These are phyloP conservation scores for Xiphophorus hellerii DNA, from an alignment of 2,113 vertebrate genomes.

Conservation along the genomic window DNA sequence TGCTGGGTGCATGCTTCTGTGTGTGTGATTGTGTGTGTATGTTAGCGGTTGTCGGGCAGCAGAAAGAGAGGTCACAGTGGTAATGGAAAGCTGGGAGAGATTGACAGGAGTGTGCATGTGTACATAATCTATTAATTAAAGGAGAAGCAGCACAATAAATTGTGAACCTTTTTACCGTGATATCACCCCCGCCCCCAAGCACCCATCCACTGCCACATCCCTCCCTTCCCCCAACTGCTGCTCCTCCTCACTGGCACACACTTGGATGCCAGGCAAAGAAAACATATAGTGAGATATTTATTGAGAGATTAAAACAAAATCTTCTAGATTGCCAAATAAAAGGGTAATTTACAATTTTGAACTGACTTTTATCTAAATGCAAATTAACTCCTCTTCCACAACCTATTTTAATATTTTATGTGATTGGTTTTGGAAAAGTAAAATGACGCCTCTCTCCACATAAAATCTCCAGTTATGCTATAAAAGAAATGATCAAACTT, in stretches of 20 bases:
- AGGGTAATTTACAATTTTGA: conserved; percentile 79
- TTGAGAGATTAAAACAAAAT: conserved; percentile 76
- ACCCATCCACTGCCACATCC: too few species aligned
- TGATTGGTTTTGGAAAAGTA: conserved; percentile 53
- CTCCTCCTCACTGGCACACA: conserved; percentile 22
- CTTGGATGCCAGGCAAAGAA: conserved; percentile 36
- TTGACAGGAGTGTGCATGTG: conserved; percentile 88
- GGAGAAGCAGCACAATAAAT: conserved; percentile 77
- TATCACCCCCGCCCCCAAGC: conserved; percentile 53
- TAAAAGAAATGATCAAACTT: conserved; percentile 59
- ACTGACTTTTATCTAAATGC: conserved; percentile 80
- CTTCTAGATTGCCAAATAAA: conserved; percentile 70
- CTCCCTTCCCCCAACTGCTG: not conserved
- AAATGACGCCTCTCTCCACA: conserved; percentile 25
- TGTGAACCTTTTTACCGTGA: conserved; percentile 79
- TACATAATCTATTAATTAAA: conserved; percentile 97
- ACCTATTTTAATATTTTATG: conserved; percentile 69
- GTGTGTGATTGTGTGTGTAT: not conserved
- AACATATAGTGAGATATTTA: conserved; percentile 64
- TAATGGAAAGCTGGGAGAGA: conserved; percentile 88
- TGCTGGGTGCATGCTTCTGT: not conserved
- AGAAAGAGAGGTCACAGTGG: conserved; percentile 82
- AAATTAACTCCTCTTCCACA: conserved; percentile 64
- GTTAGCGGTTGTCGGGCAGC: conserved; percentile 76
- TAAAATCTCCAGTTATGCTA: conserved; percentile 58